These are phyloP conservation scores for Spinus pinus DNA, from an alignment of 2,797 vertebrate species.

Conservation along the genomic window DNA sequence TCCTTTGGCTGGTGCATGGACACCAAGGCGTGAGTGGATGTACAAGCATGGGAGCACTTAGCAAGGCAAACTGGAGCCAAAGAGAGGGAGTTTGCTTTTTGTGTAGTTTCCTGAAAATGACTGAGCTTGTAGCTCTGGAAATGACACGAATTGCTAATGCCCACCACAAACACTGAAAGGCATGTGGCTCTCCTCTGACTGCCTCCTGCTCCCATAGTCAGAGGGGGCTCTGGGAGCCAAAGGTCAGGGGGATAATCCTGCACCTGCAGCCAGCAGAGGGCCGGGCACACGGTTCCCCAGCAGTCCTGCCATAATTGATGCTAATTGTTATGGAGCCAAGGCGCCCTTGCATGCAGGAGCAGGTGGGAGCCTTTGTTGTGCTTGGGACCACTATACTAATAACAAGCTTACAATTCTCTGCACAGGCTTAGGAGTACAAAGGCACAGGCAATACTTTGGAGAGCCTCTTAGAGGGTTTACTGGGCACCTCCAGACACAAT, in stretches of 20 bases:
- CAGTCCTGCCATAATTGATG: constrained; percentile 61
- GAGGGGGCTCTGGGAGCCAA: constrained; percentile 29
- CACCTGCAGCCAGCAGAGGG: constrained; percentile 72
- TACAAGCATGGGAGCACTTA: neutral
- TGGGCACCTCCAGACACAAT: neutral
- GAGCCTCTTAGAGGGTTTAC: constrained; percentile 13
- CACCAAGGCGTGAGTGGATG: neutral
- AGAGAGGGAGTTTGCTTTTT: neutral
- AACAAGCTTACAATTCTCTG: constrained; percentile 66
- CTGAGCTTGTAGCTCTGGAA: neutral
- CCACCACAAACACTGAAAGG: neutral
- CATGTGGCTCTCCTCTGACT: neutral
- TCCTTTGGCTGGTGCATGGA: neutral
- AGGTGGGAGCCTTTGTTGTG: constrained; percentile 68
- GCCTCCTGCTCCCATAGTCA: constrained; percentile 12
- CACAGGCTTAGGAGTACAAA: constrained; percentile 44
- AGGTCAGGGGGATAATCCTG: constrained; percentile 69
- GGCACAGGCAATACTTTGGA: neutral
- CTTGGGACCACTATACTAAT: constrained; percentile 63
- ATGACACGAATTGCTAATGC: constrained; percentile 28
- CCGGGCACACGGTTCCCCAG: neutral
- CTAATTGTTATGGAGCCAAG: constrained; percentile 71
- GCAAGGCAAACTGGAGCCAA: neutral
- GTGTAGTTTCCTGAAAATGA: neutral
- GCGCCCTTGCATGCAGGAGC: constrained; percentile 58